Conservation (phyloP, 2,888 invertebrate genomes). For the Drosophila atroscutellata region DNA sequence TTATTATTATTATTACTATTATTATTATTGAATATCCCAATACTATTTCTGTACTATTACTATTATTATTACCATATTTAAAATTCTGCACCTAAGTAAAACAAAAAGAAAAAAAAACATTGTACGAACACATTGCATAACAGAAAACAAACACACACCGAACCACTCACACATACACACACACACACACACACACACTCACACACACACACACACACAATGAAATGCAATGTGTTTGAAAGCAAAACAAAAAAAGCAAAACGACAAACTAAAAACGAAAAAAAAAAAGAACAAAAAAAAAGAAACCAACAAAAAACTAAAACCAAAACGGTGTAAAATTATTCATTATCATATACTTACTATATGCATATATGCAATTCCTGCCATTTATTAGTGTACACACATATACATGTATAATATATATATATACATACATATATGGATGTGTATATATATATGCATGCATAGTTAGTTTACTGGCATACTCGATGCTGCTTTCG, state of each 20-base stretch:
- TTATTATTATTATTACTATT: constrained; percentile 49
- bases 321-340: constrained; percentile 53
- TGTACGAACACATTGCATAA: constrained; percentile 59
- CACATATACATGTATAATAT: constrained; percentile 10
- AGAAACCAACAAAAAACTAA: constrained; percentile 45
- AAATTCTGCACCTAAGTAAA: constrained; percentile 44
- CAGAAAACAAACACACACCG: not conserved
- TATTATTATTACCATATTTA: constrained; percentile 51
- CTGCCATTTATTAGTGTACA: constrained; percentile 63
- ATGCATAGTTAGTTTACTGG: constrained; percentile 23
- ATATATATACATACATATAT: constrained; percentile 14
- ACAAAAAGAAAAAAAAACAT: constrained; percentile 19
- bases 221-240: constrained; percentile 57
- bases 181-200: not conserved
- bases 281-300: constrained; percentile 43
- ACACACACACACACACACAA: not conserved
- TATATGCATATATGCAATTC: constrained; percentile 54
- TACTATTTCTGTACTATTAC: constrained; percentile 52
- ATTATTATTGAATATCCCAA: constrained; percentile 41
- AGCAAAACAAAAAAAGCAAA: constrained; percentile 41
- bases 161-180: too few species aligned
- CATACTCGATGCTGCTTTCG: constrained; percentile 21
- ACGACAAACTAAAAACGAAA: constrained; percentile 30
- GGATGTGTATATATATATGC: constrained; percentile 12
- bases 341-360: constrained; percentile 51